Conservation (phyloP, 2,113 vertebrate genomes). For the Catharus bicknelli region DNA sequence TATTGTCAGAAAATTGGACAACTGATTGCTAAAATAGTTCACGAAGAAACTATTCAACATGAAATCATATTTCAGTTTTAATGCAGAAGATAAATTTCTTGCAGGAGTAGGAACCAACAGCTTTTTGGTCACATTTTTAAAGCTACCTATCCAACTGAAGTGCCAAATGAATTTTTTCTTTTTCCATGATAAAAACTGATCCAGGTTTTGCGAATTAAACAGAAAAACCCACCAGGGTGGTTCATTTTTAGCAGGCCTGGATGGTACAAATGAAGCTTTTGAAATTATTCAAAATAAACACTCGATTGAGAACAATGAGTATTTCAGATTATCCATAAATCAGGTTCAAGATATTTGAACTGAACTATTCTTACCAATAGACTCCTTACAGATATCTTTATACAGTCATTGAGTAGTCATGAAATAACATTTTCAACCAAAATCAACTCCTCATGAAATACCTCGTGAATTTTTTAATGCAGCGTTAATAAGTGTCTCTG, state of each 20-base stretch:
- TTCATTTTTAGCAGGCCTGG: neutral
- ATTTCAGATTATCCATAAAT: neutral
- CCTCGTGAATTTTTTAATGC: neutral
- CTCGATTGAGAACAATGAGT: neutral
- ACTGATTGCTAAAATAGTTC: neutral
- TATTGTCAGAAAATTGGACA: neutral
- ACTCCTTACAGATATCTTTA: neutral
- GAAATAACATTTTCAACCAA: neutral
- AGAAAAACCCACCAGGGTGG: accelerated
- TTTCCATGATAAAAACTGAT: neutral
- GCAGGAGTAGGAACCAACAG: neutral
- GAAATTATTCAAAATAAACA: neutral
- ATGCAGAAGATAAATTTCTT: neutral
- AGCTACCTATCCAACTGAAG: neutral
- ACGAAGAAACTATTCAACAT: neutral
- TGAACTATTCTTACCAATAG: neutral
- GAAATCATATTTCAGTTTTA: neutral
- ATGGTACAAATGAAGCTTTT: neutral
- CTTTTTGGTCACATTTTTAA: neutral
- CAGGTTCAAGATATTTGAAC: neutral
- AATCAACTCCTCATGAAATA: neutral
- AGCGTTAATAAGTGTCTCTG: neutral
- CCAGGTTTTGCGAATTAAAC: neutral
- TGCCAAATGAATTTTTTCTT: accelerated
- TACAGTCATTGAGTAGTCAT: neutral